Evolutionary conservation across 2,888 invertebrate genomes (phyloP), one percentile per base, ranked within the genome.

Genomic region (Tromatobia lineatoria): DNA sequence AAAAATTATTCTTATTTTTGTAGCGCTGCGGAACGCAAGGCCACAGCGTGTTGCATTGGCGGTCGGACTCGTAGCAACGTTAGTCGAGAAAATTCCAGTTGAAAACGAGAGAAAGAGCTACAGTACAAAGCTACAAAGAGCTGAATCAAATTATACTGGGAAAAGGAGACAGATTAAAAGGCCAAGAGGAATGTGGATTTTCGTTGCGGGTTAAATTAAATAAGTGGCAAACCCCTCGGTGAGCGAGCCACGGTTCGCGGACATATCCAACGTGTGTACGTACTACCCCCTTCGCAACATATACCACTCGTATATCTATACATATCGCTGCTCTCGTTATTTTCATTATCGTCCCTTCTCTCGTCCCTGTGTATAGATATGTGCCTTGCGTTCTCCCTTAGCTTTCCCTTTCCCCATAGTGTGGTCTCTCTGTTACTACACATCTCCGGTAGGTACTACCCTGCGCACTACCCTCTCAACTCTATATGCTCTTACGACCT

Each of bases 181-280:
- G 83, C 81, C 66, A 74, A 77, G 76, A 73, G 67, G 69, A 85
- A 80, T 85, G 84, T 82, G 82, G 82, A 84, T 80, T 86, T 83
- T 73, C 80, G 67, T 80, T 82, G 84, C 67, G 78, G 80, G 74
- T 80, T 66, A 80, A 85, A 84, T 84, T 80, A 86, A 86, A 86
- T 86, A 84, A 86, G 77, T 82, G 84, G 80, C 70, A 75, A 77
- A 86, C 74, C 78, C 67, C 75, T 29, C 66, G 75, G 70, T 50
- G 82, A 47, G 54, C 47, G 23, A 10, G 59, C 23, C 76, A 61
- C 50, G 77, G 67, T 25, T 61, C 50, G 54, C 54, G 70, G 57
- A 64, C 70, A 61, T 54, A 54, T 66, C 29, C 59, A 59, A 47
- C 61, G 18, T 79, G 73, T 73, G 73, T 83, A 57, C 71, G 29